A percentile compares a stretch with the other conserved stretches of the same genome.
Conservation (phyloP, 92 coral and sea anemone genomes). For the Porites cylindrica region DNA sequence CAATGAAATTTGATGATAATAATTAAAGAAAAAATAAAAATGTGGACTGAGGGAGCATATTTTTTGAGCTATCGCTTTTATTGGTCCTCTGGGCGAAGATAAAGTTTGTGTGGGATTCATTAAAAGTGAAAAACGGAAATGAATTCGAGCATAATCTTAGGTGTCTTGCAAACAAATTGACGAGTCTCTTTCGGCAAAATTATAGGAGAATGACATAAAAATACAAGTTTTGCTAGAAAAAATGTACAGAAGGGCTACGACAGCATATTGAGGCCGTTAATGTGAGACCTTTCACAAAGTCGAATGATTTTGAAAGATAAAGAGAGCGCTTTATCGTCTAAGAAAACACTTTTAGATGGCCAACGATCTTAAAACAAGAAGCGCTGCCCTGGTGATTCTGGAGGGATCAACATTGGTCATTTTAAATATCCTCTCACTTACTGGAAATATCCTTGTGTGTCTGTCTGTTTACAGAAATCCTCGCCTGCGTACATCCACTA, state of each 20-base stretch:
- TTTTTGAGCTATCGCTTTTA: not conserved
- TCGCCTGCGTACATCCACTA: conserved; percentile 30
- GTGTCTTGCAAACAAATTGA: not conserved
- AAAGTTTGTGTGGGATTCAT: not conserved
- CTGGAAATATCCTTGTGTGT: conserved; percentile 36
- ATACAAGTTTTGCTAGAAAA: not conserved
- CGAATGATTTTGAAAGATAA: not conserved
- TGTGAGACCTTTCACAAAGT: not conserved
- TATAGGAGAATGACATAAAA: not conserved
- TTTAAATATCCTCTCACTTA: conserved; percentile 19
- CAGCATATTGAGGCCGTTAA: no score
- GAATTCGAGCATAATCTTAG: not conserved
- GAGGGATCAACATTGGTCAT: conserved; percentile 13
- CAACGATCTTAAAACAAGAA: conserved; percentile 29
- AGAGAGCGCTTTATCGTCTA: not conserved
- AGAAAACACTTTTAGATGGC: not conserved
- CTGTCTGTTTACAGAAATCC: conserved; percentile 35
- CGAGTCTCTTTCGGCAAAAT: not conserved
- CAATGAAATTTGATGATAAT: not conserved
- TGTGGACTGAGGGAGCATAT: not conserved
- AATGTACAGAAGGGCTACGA: not conserved
- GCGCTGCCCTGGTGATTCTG: not conserved
- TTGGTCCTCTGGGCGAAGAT: not conserved
- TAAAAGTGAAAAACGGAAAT: not conserved
- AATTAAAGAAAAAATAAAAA: not conserved